Percentiles rank a stretch among this genome's conserved stretches.
phyloP scores from a whole-genome alignment of 2,797 vertebrate species.

The Tangara arthus region DNA sequence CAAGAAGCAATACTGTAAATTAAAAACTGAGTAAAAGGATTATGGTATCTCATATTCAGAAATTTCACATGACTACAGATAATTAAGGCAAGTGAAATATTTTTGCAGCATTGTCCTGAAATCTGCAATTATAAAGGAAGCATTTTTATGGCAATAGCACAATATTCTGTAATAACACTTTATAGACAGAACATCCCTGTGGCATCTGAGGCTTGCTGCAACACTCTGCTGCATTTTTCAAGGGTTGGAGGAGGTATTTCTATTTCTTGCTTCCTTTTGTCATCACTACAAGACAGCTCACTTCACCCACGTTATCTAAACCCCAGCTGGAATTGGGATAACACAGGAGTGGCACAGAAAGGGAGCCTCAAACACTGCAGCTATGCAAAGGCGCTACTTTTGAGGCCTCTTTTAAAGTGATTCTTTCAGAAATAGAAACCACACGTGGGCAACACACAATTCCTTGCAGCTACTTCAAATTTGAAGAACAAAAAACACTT shows the following conservation, averaged over 20 bases:
- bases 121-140: not conserved
- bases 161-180: not conserved
- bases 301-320: not conserved
- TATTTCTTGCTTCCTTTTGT: not conserved
- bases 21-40: conserved; percentile 52
- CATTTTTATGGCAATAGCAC: not conserved
- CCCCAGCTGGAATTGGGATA: not conserved
- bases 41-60: not conserved
- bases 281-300: not conserved
- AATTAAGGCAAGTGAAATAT: not conserved
- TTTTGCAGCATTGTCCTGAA: not conserved
- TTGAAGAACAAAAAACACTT: not conserved
- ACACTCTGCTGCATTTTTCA: not conserved
- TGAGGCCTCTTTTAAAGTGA: not conserved
- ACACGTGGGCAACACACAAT: not conserved
- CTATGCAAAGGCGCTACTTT: not conserved
- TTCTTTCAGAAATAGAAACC: not conserved
- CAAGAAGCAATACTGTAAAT: conserved; percentile 49
- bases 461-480: not conserved
- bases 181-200: not conserved
- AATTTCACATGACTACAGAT: not conserved
- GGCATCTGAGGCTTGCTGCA: not conserved
- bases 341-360: not conserved
- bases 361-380: not conserved
- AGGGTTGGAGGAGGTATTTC: not conserved